Evolutionary conservation across 2,888 invertebrate species (phyloP).

Genomic region (Drosophila mercatorum): DNA sequence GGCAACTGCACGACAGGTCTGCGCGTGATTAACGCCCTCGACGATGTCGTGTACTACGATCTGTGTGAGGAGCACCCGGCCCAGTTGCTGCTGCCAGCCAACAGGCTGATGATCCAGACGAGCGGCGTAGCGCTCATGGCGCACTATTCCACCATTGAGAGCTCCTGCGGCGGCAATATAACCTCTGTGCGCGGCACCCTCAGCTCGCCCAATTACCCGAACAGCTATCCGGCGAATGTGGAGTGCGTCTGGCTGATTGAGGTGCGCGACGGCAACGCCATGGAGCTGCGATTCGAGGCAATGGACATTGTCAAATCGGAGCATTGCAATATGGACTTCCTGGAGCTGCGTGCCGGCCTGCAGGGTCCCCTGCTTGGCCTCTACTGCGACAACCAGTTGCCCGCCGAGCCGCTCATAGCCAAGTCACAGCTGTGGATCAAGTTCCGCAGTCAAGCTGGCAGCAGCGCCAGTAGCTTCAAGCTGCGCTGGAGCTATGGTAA

Average conservation of each 20-base stretch:
- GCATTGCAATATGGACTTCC: constrained; percentile 92
- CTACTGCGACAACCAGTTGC: constrained; percentile 89
- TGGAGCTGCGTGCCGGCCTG: constrained; percentile 90
- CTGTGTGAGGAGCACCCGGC: constrained; percentile 63
- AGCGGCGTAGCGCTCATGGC: constrained; percentile 74
- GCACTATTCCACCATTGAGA: constrained; percentile 85
- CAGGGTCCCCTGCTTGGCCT: constrained; percentile 89
- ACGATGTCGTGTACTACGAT: constrained; percentile 49
- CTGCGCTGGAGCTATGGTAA: constrained; percentile 89
- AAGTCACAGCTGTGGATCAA: constrained; percentile 89
- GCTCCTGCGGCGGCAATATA: constrained; percentile 90
- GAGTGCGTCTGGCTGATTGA: constrained; percentile 91
- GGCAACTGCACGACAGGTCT: constrained; percentile 63
- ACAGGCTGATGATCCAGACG: constrained; percentile 51
- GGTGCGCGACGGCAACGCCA: constrained; percentile 89
- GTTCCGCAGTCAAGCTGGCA: constrained; percentile 88
- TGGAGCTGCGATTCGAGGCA: constrained; percentile 88
- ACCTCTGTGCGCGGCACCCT: constrained; percentile 87
- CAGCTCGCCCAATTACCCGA: constrained; percentile 90
- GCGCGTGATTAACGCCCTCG: constrained; percentile 36
- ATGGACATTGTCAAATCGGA: constrained; percentile 90
- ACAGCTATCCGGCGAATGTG: constrained; percentile 87
- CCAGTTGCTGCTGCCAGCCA: constrained; percentile 56
- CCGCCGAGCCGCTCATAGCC: constrained; percentile 87
- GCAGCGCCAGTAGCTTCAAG: constrained; percentile 89